Evolutionary conservation across 2,888 invertebrate species (phyloP).

Genomic region (Lithophane leautieri): DNA sequence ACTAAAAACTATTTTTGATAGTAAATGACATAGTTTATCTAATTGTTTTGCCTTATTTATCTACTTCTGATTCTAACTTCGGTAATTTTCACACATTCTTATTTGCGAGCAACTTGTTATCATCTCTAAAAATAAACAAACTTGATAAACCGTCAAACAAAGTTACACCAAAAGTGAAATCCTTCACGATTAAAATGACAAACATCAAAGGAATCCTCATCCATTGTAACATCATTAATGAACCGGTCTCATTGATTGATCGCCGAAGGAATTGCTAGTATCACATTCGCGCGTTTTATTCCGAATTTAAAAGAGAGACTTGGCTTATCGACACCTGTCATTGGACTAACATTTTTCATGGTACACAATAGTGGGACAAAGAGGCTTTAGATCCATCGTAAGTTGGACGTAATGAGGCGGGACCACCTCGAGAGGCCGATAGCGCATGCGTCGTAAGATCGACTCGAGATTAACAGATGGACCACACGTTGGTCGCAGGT

Average conservation of each 20-base stretch:
- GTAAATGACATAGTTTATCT: background rate
- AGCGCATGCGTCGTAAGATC: conserved; percentile 87
- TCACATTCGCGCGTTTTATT: conserved; percentile 75
- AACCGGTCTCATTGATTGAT: conserved; percentile 82
- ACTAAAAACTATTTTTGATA: background rate
- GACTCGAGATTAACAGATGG: conserved; percentile 87
- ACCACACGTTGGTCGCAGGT: conserved; percentile 89
- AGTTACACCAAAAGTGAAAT: conserved; percentile 66
- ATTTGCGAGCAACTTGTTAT: background rate
- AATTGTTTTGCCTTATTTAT: background rate
- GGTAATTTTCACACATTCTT: background rate
- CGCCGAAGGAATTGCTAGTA: conserved; percentile 78
- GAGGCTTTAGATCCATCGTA: conserved; percentile 79
- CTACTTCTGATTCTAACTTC: background rate
- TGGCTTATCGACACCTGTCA: conserved; percentile 88
- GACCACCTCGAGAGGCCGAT: conserved; percentile 86
- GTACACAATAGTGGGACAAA: conserved; percentile 84
- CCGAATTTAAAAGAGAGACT: conserved; percentile 67
- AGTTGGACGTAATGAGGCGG: conserved; percentile 86
- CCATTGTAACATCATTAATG: conserved; percentile 73
- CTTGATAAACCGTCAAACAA: conserved; percentile 55
- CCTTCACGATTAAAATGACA: conserved; percentile 74
- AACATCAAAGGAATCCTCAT: conserved; percentile 72
- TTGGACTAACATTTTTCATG: conserved; percentile 87
- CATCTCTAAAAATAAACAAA: conserved; percentile 19